Base-by-base conservation (phyloP, 2,888 invertebrate genomes). In the Hofmannophila pseudospretella region DNA sequence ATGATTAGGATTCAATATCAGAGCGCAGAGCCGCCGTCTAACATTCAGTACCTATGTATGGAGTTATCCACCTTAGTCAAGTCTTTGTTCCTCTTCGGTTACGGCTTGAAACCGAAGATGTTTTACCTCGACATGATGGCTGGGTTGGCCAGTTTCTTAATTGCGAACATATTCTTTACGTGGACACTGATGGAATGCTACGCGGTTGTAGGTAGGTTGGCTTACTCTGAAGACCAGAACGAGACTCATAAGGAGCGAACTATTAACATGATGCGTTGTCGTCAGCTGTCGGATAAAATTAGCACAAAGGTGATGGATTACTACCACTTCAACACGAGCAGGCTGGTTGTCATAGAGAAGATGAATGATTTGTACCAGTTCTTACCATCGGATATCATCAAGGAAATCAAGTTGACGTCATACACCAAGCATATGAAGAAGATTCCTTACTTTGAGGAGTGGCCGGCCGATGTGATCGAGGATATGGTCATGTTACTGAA, bases 121-220 rank as follows among this genome's bases (percentile, higher is more conserved):
- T 46, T 34, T 25, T 39, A 47, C 9, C 13, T 59, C 2, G 67
- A 70, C 19, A 44, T 41, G 26, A 13, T 65, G 9, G 34, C 40
- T 3, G 42, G 52, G 2, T 34, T 71, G 9, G 0, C 54, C 1
- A 43, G 48, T 3, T 64, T 47, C 19, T 2, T 54, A 4, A 39
- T 62, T 1, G 51, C 55, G 1, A 57, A 47, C 27, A 2, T 38
- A 1, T 67, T 72, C 35, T 54, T 51, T n/a, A 19, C 47, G n/a
- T 67, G 63, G 65, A 42, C 36, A 16, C 20, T 64, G 0, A 2
- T 56, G 0, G 66, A 64, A 32, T 53, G 55, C 19, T 62, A 49
- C 27, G 38, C 47, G n/a, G 39, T 53, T 2, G 9, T 65, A 0
- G 45, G 41, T 9, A 42, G 51, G 7, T 26, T 37, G 5, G 45